A percentile compares a stretch with the other conserved stretches of the same genome.
These are phyloP conservation scores for Sebastes alutus DNA, from an alignment of 2,797 vertebrate genomes.

Conservation along the genomic window DNA sequence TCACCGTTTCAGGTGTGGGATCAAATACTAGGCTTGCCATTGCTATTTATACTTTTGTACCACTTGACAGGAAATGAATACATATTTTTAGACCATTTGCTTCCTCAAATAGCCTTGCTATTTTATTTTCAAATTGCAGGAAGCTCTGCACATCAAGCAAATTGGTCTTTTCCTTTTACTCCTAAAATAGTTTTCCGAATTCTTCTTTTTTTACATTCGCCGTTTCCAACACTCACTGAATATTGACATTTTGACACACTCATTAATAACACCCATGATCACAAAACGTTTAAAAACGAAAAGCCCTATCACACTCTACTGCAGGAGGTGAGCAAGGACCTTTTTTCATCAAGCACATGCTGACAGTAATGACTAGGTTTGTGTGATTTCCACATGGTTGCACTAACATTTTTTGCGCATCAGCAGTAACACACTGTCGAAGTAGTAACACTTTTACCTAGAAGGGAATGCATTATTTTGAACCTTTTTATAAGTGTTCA, in stretches of 20 bases:
- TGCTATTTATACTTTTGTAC: constrained; percentile 24
- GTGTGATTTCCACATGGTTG: constrained; percentile 9
- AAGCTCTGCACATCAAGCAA: constrained; percentile 15
- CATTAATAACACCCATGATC: neutral
- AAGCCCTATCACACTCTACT: neutral
- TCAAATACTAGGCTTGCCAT: constrained; percentile 27
- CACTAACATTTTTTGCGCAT: neutral
- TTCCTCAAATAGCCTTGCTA: constrained; percentile 40
- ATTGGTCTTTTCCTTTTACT: constrained; percentile 28
- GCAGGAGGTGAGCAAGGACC: neutral
- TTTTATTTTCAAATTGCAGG: constrained; percentile 32
- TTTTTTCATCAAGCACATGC: constrained; percentile 22
- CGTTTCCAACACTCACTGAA: neutral
- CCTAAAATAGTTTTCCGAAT: neutral
- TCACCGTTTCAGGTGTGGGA: constrained; percentile 9
- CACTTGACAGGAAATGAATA: constrained; percentile 11
- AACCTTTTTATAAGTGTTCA: neutral
- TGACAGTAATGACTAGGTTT: constrained; percentile 25
- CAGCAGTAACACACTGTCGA: neutral
- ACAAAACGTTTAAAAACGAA: neutral
- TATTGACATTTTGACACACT: constrained; percentile 11
- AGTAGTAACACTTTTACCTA: neutral
- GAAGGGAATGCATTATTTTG: neutral
- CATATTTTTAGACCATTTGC: constrained; percentile 48
- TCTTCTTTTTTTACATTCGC: neutral